These are phyloP conservation scores for Sipha maydis DNA, from an alignment of 2,888 invertebrate species.

Conservation along the genomic window DNA sequence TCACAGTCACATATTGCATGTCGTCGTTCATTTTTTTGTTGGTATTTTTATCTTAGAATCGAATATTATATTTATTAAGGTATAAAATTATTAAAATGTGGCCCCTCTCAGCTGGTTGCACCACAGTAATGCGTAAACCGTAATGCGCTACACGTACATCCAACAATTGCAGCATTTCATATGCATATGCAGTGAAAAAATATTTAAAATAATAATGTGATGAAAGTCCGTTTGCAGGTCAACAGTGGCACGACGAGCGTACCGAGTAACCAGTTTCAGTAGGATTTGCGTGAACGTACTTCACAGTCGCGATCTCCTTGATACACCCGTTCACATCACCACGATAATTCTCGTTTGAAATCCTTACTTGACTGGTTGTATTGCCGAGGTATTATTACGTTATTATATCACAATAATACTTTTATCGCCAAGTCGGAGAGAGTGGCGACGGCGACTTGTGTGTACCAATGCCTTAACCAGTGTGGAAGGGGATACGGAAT, in stretches of 20 bases:
- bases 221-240: not conserved
- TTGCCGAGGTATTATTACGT: no score
- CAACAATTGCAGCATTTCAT: not conserved
- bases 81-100: no score
- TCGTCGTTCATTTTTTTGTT: no score
- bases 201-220: not conserved
- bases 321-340: not conserved
- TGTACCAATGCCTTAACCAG: not conserved
- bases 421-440: not conserved
- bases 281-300: conserved; percentile 3
- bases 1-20: no score
- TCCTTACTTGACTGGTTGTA: not conserved
- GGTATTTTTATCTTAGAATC: no score
- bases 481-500: not conserved
- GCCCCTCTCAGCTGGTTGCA: no score
- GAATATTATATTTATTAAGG: no score
- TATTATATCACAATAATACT: no score
- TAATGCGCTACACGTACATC: no score
- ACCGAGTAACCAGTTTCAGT: conserved; percentile 32
- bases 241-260: not conserved
- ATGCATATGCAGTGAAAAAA: not conserved
- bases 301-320: conserved; percentile 27
- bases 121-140: no score
- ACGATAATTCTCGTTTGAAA: not conserved
- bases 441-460: not conserved